phyloP scores from a whole-genome alignment of 2,113 vertebrate species.

The Lasiurus cinereus region DNA sequence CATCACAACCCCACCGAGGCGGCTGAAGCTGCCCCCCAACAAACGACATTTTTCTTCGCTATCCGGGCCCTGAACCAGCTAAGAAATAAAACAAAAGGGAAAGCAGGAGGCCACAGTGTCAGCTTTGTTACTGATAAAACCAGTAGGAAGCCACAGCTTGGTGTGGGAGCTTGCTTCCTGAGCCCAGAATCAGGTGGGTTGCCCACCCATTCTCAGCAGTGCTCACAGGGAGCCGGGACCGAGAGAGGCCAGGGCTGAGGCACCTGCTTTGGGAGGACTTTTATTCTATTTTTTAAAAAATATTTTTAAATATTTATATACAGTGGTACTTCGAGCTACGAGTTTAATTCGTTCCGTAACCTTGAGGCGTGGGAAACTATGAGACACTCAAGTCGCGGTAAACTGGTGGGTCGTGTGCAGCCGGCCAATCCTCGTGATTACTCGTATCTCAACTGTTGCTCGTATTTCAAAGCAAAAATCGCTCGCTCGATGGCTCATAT shows the following conservation, averaged over 20 bases:
- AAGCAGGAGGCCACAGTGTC: neutral
- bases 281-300: too few species aligned
- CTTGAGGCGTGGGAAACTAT: too few species aligned
- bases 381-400: too few species aligned
- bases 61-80: neutral
- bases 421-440: too few species aligned
- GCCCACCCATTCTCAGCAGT: neutral
- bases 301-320: too few species aligned
- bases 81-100: conserved; percentile 24
- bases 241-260: neutral
- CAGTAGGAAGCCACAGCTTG: neutral
- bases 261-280: too few species aligned
- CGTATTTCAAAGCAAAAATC: too few species aligned
- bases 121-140: neutral
- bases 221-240: neutral
- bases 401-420: too few species aligned
- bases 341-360: too few species aligned
- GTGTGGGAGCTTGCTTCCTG: neutral
- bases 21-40: neutral
- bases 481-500: too few species aligned
- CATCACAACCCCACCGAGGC: neutral
- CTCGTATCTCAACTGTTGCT: too few species aligned
- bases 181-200: neutral
- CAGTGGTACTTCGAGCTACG: too few species aligned
- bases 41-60: neutral